Evolutionary conservation across 2,797 vertebrate species (phyloP).

Genomic region (Ibycter americanus): DNA sequence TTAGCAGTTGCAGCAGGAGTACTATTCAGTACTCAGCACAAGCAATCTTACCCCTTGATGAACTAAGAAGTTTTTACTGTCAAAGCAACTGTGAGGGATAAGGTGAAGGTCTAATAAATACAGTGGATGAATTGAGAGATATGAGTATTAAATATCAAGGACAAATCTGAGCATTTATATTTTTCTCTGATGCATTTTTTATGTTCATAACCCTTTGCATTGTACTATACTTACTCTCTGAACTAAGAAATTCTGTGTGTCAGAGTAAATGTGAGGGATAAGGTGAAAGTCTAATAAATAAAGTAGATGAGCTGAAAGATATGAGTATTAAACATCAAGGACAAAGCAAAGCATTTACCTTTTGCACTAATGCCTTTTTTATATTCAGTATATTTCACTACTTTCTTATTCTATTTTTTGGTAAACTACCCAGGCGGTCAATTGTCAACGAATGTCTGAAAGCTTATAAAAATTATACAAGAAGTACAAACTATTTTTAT

Average conservation of each 20-base stretch:
- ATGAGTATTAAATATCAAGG: conserved; percentile 2
- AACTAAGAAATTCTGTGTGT: conserved; percentile 30
- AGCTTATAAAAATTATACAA: not conserved
- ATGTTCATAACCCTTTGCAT: conserved; percentile 15
- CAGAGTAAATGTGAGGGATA: conserved; percentile 22
- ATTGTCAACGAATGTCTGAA: not conserved
- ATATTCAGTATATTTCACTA: not conserved
- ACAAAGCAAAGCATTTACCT: conserved; percentile 25
- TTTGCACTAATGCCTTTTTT: conserved; percentile 6
- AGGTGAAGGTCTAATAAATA: conserved; percentile 11
- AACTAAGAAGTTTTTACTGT: conserved; percentile 19
- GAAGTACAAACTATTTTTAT: not conserved
- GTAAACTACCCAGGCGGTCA: not conserved
- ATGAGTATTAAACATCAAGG: conserved; percentile 19
- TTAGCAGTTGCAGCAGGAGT: not conserved
- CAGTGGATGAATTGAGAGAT: not conserved
- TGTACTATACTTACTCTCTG: conserved; percentile 40
- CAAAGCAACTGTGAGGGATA: not conserved
- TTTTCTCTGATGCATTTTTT: conserved; percentile 51
- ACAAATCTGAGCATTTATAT: conserved; percentile 15
- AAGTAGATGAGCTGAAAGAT: conserved; percentile 28
- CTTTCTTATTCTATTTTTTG: not conserved
- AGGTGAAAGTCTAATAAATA: conserved; percentile 47
- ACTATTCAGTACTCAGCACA: not conserved
- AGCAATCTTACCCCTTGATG: not conserved